Evolutionary conservation across 2,113 vertebrate species (phyloP), one percentile per base, ranked within the genome.

Genomic region (Synchiropus splendidus): DNA sequence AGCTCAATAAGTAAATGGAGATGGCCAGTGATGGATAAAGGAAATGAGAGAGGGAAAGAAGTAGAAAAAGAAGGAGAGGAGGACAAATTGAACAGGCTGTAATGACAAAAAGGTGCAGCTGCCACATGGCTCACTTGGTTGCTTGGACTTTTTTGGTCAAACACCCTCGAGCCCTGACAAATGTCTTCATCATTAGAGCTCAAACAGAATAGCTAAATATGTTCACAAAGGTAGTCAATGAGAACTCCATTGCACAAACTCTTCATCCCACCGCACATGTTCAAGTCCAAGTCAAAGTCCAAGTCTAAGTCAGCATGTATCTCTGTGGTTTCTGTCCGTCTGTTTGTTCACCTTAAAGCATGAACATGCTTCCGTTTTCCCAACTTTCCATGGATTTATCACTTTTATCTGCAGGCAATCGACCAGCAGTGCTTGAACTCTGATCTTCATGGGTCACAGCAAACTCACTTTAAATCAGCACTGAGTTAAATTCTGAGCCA

Each of bases 1-100:
- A 58, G 72, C 74, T 86, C 81, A 62, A 83, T 85, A 79, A 80
- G 74, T 83, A 77, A 83, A 82, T 74, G 70, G 79, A 76, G 74
- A 80, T 67, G 67, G 61, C 72, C 54, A 57, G 70, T 66, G 72
- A 77, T 72, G 72, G 70, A 72, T 74, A 72, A 64, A 49, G 74
- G 74, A 82, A 80, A 81, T 74, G 66, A 75, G 60, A 61, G 51
- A 54, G 51, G 49, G 51, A 47, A 61, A 72, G 58, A 47, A 63
- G 54, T 38, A 64, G 59, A 53, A 68, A 55, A 71, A 68, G 58
- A 70, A 51, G 42, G 75, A 68, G 60, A 70, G 49, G 42, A 76
- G 61, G 59, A 67, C 69, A 72, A 75, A 80, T 70, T 82, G 72
- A 74, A 70, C 55, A 66, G 60, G 51, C 56, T 51, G 54, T 74